Evolutionary conservation across 2,888 invertebrate species (phyloP).

Genomic region (Drosophila rellima): DNA sequence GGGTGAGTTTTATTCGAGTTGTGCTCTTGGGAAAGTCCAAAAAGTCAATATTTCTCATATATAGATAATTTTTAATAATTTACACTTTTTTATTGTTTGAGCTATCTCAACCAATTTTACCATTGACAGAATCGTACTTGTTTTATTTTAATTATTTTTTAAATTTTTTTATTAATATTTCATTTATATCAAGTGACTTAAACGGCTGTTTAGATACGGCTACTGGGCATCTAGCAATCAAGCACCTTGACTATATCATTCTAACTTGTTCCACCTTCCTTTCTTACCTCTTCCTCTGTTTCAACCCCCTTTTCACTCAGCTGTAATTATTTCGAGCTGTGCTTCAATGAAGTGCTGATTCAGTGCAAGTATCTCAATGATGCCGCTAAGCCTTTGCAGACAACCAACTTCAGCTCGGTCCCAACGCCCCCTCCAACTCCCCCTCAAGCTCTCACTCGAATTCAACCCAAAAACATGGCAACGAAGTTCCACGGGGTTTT

Average conservation of each 20-base stretch:
- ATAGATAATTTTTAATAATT: no score
- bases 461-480: neutral
- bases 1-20: no score
- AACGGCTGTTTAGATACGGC: no score
- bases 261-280: no score
- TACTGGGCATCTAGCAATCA: neutral
- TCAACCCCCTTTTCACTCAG: neutral
- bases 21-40: no score
- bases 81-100: no score
- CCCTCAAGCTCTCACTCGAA: neutral
- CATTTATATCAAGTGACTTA: no score
- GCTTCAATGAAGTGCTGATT: conserved; percentile 65
- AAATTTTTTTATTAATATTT: no score
- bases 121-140: no score
- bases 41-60: no score
- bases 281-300: neutral
- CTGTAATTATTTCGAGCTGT: conserved; percentile 56
- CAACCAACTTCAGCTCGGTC: neutral
- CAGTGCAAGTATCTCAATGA: conserved; percentile 44
- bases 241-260: neutral
- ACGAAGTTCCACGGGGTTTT: neutral
- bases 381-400: conserved; percentile 53
- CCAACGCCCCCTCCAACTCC: neutral
- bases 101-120: no score
- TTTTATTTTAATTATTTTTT: no score